Conservation (phyloP, 2,888 invertebrate species). For the Ormia ochracea region DNA sequence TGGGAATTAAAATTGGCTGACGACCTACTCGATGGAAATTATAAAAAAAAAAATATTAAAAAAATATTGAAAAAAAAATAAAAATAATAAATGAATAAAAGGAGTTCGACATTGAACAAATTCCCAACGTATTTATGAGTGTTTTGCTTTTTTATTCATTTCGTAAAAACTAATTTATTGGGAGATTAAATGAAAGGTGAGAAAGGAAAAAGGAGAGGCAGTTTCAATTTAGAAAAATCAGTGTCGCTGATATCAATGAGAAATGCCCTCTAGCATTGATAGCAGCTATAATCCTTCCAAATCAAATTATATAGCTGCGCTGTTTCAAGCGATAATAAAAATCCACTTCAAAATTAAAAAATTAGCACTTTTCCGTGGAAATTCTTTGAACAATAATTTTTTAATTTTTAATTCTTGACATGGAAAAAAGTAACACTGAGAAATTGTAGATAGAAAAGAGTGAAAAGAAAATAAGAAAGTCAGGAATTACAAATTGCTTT, state of each 20-base stretch:
- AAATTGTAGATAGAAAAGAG: neutral
- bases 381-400: conserved; percentile 18
- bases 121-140: too few relatives aligned
- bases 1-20: neutral
- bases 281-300: too few relatives aligned
- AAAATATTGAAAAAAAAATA: neutral
- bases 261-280: too few relatives aligned
- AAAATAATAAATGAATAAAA: neutral
- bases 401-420: conserved; percentile 15
- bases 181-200: too few relatives aligned
- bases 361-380: conserved; percentile 4
- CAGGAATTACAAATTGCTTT: conserved; percentile 61
- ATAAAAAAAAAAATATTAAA: neutral
- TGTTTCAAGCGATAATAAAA: too few relatives aligned
- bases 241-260: too few relatives aligned
- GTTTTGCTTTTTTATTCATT: too few relatives aligned
- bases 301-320: too few relatives aligned
- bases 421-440: conserved; percentile 7
- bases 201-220: too few relatives aligned
- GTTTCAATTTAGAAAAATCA: too few relatives aligned
- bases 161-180: too few relatives aligned
- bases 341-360: conserved; percentile 2
- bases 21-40: neutral
- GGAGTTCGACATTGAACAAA: neutral
- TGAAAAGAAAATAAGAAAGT: neutral